Evolutionary conservation across 2,888 invertebrate species (phyloP).

Genomic region (Chymomyza procnemis): DNA sequence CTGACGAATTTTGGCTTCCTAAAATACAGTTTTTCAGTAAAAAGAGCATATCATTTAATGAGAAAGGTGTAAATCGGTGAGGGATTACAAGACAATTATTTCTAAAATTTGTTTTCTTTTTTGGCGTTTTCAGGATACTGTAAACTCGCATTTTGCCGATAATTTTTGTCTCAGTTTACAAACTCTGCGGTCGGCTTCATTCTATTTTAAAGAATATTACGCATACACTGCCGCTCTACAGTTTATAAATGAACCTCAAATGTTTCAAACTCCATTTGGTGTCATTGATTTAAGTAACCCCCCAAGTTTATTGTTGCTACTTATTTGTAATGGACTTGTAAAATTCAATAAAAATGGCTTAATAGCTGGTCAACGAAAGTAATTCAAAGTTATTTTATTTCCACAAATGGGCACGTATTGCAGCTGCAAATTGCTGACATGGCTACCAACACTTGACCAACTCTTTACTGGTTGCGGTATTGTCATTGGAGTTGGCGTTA

Average conservation of each 20-base stretch:
- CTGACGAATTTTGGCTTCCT: too few relatives aligned
- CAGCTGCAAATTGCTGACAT: conserved; percentile 29
- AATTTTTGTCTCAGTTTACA: conserved; percentile 5
- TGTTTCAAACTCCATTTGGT: background rate
- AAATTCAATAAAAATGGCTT: conserved; percentile 51
- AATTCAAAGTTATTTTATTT: conserved; percentile 64
- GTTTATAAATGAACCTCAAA: conserved; percentile 50
- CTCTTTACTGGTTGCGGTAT: background rate
- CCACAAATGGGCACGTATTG: conserved; percentile 26
- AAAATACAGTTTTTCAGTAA: too few relatives aligned
- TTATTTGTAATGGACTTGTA: conserved; percentile 62
- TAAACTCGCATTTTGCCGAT: conserved; percentile 32
- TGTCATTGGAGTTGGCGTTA: conserved; percentile 52
- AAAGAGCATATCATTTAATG: too few relatives aligned
- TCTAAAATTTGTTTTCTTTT: too few relatives aligned
- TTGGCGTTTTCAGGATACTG: too few relatives aligned
- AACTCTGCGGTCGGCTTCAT: conserved; percentile 2
- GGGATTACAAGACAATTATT: too few relatives aligned
- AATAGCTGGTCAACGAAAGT: conserved; percentile 30
- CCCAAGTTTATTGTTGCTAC: conserved; percentile 20
- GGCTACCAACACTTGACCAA: conserved; percentile 8
- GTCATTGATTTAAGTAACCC: background rate
- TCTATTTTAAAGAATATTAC: background rate
- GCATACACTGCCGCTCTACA: conserved; percentile 32
- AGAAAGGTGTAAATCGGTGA: too few relatives aligned